Conservation (phyloP, 2,113 vertebrate genomes). For the Crocuta crocuta region DNA sequence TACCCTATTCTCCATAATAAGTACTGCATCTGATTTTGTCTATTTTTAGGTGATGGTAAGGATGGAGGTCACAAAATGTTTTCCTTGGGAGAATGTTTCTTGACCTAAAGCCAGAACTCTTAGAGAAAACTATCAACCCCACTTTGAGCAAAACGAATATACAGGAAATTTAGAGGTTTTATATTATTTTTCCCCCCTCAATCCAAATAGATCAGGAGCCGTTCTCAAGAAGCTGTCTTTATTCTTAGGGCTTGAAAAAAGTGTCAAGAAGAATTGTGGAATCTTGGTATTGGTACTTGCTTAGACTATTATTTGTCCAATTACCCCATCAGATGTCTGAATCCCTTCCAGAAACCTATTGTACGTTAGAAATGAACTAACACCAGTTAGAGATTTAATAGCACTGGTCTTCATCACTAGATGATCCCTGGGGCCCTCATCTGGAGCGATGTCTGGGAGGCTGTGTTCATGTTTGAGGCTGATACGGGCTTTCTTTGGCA, state of each 20-base stretch:
- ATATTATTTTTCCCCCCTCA: neutral
- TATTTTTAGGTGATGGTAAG: neutral
- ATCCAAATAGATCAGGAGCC: neutral
- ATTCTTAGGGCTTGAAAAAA: neutral
- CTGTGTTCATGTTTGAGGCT: neutral
- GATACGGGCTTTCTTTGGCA: neutral
- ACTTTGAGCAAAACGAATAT: neutral
- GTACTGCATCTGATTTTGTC: neutral
- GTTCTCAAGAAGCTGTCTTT: neutral
- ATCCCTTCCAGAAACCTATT: conserved; percentile 37
- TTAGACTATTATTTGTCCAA: neutral
- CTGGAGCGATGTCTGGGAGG: neutral
- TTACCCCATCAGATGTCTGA: neutral
- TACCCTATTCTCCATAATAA: neutral
- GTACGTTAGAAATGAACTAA: neutral
- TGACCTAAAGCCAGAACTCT: neutral
- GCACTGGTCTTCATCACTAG: neutral
- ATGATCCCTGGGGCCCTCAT: neutral
- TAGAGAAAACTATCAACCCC: neutral
- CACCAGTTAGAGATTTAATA: neutral
- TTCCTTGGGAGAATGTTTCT: neutral
- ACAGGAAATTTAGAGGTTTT: neutral
- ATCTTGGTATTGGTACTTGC: neutral
- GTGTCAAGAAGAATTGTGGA: neutral
- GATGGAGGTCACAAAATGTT: neutral